Percentiles rank a stretch among this genome's conserved stretches.
These are phyloP conservation scores for Panagrolaimus sp. DNA, from an alignment of 1,140 invertebrate genomes.

Conservation along the genomic window DNA sequence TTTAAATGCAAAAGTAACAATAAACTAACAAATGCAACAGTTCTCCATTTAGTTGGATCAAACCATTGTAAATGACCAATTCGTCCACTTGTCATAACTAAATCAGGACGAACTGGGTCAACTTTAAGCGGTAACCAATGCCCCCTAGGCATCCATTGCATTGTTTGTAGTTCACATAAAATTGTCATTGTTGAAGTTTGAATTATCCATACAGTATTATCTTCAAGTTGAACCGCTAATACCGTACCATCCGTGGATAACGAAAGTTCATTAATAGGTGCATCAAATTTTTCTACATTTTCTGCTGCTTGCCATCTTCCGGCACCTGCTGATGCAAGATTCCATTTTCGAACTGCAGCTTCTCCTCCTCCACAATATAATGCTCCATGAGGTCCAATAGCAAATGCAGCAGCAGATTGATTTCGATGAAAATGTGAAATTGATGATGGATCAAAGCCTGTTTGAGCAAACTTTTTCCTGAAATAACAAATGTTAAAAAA, in stretches of 20 bases:
- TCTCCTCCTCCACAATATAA: slow-evolving; percentile 39
- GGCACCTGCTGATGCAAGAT: slow-evolving; percentile 26
- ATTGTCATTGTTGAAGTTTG: slow-evolving; percentile 31
- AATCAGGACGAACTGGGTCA: slow-evolving; percentile 21
- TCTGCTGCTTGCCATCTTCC: slow-evolving; percentile 27
- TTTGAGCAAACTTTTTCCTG: slow-evolving; percentile 26
- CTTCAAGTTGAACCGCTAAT: slow-evolving; percentile 21
- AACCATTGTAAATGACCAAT: slow-evolving; percentile 36
- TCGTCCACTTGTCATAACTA: slow-evolving; percentile 26
- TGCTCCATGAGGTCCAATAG: slow-evolving; percentile 22
- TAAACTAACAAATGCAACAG: slow-evolving; percentile 22
- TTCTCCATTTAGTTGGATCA: slow-evolving; percentile 34
- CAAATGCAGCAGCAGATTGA: slow-evolving; percentile 20
- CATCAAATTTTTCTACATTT: slow-evolving; percentile 28
- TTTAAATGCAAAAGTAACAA: slow-evolving; percentile 19
- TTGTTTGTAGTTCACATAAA: slow-evolving; percentile 24
- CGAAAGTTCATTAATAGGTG: slow-evolving; percentile 18
- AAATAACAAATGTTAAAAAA: too few relatives aligned
- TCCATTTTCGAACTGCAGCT: slow-evolving; percentile 30
- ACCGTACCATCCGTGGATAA: slow-evolving; percentile 27
- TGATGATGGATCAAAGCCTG: slow-evolving; percentile 21
- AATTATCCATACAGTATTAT: slow-evolving; percentile 31
- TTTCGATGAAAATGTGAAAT: slow-evolving; percentile 27
- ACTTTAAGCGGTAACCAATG: slow-evolving; percentile 14
- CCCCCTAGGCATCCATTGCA: slow-evolving; percentile 11